phyloP scores from a whole-genome alignment of 2,113 vertebrate genomes.

The Paracanthobrama guichenoti region DNA sequence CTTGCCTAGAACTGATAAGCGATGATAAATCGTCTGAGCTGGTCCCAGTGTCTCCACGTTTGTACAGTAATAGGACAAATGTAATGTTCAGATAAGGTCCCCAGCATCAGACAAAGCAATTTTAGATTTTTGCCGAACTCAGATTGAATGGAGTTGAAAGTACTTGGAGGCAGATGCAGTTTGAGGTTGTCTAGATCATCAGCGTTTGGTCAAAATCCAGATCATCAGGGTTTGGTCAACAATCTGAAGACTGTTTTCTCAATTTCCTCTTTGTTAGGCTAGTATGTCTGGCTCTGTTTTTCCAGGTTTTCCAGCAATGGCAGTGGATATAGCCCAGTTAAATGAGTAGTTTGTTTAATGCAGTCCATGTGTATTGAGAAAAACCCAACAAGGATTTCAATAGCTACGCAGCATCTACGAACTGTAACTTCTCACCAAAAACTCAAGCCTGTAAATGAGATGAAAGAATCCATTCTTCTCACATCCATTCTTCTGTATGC shows the following conservation, averaged over 20 bases:
- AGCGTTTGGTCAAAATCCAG: constrained; percentile 5
- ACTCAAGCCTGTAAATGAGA: constrained; percentile 22
- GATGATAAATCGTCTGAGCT: background rate
- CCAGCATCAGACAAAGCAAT: background rate
- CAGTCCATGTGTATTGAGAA: constrained; percentile 5
- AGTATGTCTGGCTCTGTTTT: background rate
- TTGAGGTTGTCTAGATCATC: constrained; percentile 5
- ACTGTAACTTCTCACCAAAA: constrained; percentile 1
- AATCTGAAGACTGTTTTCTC: background rate
- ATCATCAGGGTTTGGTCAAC: background rate
- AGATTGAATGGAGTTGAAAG: constrained; percentile 1
- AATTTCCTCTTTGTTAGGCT: constrained; percentile 9
- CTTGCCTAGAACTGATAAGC: constrained; percentile 44
- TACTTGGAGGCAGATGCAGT: background rate
- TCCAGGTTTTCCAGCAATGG: constrained; percentile 13
- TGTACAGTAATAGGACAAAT: constrained; percentile 56
- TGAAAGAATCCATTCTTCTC: background rate
- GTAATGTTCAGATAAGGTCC: constrained; percentile 36
- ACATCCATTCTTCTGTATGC: background rate
- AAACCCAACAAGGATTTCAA: constrained; percentile 11
- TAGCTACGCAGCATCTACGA: constrained; percentile 8
- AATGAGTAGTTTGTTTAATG: constrained; percentile 23
- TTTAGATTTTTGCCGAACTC: background rate
- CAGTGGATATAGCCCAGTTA: constrained; percentile 1
- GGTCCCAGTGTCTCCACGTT: constrained; percentile 45